Conservation (phyloP, 2,888 invertebrate genomes). For the Microctonus brassicae region DNA sequence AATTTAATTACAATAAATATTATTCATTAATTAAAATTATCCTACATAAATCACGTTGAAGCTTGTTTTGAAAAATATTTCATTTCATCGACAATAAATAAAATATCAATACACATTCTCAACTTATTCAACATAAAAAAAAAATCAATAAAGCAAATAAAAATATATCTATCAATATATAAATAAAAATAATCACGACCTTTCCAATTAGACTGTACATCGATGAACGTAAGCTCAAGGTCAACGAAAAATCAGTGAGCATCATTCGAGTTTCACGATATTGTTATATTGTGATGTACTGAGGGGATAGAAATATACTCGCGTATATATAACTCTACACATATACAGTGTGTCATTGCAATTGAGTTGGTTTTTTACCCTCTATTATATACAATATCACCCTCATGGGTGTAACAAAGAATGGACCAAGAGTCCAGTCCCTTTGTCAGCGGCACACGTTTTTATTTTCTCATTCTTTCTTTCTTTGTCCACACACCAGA, state of each 20-base stretch:
- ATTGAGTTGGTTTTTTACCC: neutral
- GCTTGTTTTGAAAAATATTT: too few species aligned
- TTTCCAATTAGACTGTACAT: neutral
- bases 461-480: neutral
- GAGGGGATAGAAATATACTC: neutral
- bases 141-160: neutral
- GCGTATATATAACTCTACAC: too few species aligned
- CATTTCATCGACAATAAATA: too few species aligned
- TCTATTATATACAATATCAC: slow-evolving; percentile 8
- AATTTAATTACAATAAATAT: too few species aligned
- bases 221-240: neutral
- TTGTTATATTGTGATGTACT: neutral
- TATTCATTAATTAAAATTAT: too few species aligned
- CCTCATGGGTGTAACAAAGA: slow-evolving; percentile 10
- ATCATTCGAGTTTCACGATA: slow-evolving; percentile 1
- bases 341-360: neutral
- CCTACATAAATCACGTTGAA: too few species aligned
- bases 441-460: slow-evolving; percentile 38
- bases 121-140: too few species aligned
- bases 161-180: neutral
- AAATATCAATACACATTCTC: too few species aligned
- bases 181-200: neutral
- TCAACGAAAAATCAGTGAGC: slow-evolving; percentile 9
- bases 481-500: slow-evolving; percentile 41
- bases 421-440: slow-evolving; percentile 34